These are phyloP conservation scores for Caenorhabditis latens DNA, from an alignment of 1,140 invertebrate genomes.

Conservation along the genomic window DNA sequence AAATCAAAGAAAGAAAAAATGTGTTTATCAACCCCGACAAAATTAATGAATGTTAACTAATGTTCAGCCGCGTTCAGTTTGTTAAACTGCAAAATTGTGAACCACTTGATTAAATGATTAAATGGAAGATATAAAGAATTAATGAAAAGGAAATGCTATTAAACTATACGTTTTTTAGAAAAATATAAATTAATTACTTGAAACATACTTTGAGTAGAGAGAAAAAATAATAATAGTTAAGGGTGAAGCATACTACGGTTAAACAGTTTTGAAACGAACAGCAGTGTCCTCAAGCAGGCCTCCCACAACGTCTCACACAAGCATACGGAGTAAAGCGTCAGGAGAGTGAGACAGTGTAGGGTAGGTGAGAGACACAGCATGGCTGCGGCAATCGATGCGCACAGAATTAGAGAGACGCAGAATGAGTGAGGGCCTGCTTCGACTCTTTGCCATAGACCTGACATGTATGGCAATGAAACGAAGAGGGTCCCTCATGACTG, in stretches of 20 bases:
- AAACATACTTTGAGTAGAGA: too few species aligned
- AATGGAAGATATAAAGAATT: too few species aligned
- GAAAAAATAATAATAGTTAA: too few species aligned
- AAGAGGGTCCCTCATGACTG: not conserved
- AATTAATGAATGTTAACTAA: too few species aligned
- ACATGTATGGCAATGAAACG: constrained; percentile 27
- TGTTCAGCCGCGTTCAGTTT: too few species aligned
- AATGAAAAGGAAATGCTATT: too few species aligned
- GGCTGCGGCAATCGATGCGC: constrained; percentile 27
- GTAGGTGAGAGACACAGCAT: constrained; percentile 1
- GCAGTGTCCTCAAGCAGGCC: constrained; percentile 1
- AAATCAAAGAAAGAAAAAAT: too few species aligned
- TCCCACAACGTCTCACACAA: constrained; percentile 47
- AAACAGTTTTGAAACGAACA: constrained; percentile 16
- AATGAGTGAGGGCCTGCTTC: not conserved
- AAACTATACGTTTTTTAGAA: not conserved
- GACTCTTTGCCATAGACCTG: not conserved
- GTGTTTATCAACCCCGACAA: too few species aligned
- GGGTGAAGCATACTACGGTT: not conserved
- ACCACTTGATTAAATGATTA: too few species aligned
- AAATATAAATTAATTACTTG: not conserved
- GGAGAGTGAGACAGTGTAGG: not conserved
- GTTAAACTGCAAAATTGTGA: too few species aligned
- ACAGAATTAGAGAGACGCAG: constrained; percentile 19
- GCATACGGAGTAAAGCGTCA: constrained; percentile 47